Evolutionary conservation across 1,140 invertebrate genomes (phyloP), one percentile per base, ranked within the genome.

Genomic region (Ceratina calcarata): DNA sequence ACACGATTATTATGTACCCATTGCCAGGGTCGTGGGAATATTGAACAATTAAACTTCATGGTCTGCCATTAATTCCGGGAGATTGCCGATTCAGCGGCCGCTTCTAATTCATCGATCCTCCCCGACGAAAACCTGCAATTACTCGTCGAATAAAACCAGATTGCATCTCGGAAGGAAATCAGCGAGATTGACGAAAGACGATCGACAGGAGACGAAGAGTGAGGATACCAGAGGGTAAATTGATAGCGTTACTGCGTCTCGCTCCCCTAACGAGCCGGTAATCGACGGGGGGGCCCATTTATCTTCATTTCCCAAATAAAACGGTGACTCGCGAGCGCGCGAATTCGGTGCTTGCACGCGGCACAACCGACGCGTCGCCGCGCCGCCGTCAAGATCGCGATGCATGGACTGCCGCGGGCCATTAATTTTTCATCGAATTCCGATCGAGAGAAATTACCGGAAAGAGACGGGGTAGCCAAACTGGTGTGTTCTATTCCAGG

Each of bases 351-450:
- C 24, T 53, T 13, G 16, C 27, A 57, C 55, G 16, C n/a, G n/a
- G 27, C 27, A 2, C 27, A 4, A 4, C 27, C 27, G 27, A 4
- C 27, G 27, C 27, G 27, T 32, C 27, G 27, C 27, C 3, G 3
- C 27, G 27, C 27, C 3, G 3, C 49, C 51, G 22, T 53, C 58
- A 79, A 49, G 66, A 60, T 60, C 49, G 24, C 70, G 37, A 16
- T 20, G 58, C 49, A 45, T 45, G 49, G 15, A 80, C 72, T 65
- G 53, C 27, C 67, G 73, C 77, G 73, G 72, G 69, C 87, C 80
- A 89, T 91, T 90, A 89, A 90, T 89, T 91, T 90, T 91, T 90
- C 89, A 91, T 91, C 85, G 88, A 87, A 90, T 89, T 81, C 75
- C 72, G 84, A 91, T 91, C 91, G 87, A 80, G 85, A 75, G 64